These are phyloP conservation scores for Centropus bengalensis DNA, from an alignment of 2,113 vertebrate genomes.

Conservation along the genomic window DNA sequence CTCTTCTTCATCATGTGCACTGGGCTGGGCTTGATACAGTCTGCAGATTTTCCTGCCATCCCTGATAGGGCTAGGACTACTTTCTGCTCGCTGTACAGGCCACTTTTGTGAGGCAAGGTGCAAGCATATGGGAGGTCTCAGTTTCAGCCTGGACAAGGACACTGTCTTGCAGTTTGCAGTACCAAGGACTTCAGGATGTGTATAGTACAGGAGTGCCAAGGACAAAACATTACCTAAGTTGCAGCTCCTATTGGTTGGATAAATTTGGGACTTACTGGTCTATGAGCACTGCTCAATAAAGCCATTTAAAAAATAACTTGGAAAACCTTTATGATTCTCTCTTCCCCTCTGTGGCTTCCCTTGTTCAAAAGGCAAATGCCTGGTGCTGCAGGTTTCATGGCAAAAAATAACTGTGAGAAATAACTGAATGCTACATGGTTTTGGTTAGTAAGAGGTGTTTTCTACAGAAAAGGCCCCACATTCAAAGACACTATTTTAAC, in stretches of 20 bases:
- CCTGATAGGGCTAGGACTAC: rapidly evolving
- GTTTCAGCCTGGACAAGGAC: background rate
- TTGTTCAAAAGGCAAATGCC: background rate
- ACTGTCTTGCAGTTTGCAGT: background rate
- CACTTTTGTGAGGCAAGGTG: rapidly evolving
- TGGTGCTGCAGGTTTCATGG: background rate
- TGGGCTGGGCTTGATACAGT: rapidly evolving
- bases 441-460: background rate
- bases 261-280: background rate
- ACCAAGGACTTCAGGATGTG: too few relatives aligned
- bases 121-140: rapidly evolving
- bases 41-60: background rate
- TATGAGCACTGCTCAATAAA: background rate
- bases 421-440: background rate
- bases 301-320: background rate
- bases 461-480: background rate
- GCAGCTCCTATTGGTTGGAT: background rate
- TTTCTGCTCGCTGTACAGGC: rapidly evolving
- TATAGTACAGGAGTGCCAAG: background rate
- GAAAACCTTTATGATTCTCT: background rate
- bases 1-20: rapidly evolving
- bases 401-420: background rate
- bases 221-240: background rate
- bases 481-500: background rate
- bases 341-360: background rate